phyloP scores from a whole-genome alignment of 2,797 vertebrate species.

The Pipistrellus kuhlii region DNA sequence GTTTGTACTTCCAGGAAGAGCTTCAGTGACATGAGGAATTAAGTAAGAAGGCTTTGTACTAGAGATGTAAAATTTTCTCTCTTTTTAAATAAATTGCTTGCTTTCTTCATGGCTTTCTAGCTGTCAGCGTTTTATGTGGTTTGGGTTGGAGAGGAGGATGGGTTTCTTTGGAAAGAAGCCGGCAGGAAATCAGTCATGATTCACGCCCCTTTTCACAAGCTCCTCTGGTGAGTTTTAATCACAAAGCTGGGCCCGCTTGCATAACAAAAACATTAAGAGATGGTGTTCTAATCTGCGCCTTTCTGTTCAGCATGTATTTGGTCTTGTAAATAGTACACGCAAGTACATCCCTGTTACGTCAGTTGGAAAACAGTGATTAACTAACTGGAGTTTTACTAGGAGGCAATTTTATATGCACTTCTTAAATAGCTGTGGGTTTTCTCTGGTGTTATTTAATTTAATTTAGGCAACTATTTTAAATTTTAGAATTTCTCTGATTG shows the following conservation, averaged over 20 bases:
- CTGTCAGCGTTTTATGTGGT: slow-evolving; percentile 67
- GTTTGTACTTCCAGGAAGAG: slow-evolving; percentile 36
- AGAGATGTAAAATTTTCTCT: background rate
- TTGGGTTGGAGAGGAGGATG: slow-evolving; percentile 64
- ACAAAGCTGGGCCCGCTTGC: slow-evolving; percentile 86
- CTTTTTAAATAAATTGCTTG: background rate
- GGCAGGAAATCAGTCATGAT: slow-evolving; percentile 84
- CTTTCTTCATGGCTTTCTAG: slow-evolving; percentile 46
- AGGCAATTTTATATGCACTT: slow-evolving; percentile 83
- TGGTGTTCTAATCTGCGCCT: slow-evolving; percentile 84
- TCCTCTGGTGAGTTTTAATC: slow-evolving; percentile 81
- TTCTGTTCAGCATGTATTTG: slow-evolving; percentile 87
- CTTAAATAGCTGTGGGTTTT: slow-evolving; percentile 75
- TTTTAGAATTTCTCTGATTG: slow-evolving; percentile 75
- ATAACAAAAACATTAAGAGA: slow-evolving; percentile 85
- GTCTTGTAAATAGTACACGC: slow-evolving; percentile 88
- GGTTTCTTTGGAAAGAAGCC: slow-evolving; percentile 59
- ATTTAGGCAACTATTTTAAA: slow-evolving; percentile 78
- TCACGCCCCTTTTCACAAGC: slow-evolving; percentile 82
- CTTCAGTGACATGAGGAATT: slow-evolving; percentile 29
- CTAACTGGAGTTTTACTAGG: slow-evolving; percentile 80
- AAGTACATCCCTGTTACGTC: slow-evolving; percentile 86
- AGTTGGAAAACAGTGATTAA: slow-evolving; percentile 82
- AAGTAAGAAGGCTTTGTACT: slow-evolving; percentile 44
- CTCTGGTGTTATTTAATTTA: slow-evolving; percentile 76